Evolutionary conservation across 2,113 vertebrate species (phyloP).

Genomic region (Holacanthus passer): DNA sequence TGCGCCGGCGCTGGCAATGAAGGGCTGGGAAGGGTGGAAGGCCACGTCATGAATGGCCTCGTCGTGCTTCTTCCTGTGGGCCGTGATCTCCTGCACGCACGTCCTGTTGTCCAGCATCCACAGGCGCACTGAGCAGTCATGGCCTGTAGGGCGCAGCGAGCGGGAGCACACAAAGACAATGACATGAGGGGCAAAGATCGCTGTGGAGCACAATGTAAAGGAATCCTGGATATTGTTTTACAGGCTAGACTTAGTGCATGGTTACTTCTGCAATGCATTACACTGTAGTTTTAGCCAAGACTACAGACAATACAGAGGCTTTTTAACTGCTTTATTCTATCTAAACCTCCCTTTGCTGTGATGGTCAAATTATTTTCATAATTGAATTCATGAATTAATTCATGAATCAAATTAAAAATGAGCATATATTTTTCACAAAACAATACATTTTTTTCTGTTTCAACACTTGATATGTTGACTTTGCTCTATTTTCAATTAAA

Average conservation of each 20-base stretch:
- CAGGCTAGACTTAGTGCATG: not conserved
- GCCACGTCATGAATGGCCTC: constrained; percentile 95
- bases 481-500: no score
- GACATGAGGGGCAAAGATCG: not conserved
- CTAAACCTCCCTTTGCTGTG: no score
- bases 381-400: no score
- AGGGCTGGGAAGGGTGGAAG: constrained; percentile 92
- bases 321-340: no score
- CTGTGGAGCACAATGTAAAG: not conserved
- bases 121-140: constrained; percentile 93
- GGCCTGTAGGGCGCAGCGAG: constrained; percentile 81
- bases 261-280: not conserved
- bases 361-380: no score
- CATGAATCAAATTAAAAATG: no score
- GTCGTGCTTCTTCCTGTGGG: constrained; percentile 94
- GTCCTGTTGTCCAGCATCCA: constrained; percentile 95
- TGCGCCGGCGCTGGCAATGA: constrained; percentile 91
- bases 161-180: not conserved
- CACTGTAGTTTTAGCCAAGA: no score
- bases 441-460: no score
- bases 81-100: constrained; percentile 94
- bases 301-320: not conserved
- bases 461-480: no score
- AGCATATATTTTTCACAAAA: no score
- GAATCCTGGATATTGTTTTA: not conserved